Base-by-base conservation (phyloP, 64 coral and sea anemone species). In the Astreopora myriophthalma region DNA sequence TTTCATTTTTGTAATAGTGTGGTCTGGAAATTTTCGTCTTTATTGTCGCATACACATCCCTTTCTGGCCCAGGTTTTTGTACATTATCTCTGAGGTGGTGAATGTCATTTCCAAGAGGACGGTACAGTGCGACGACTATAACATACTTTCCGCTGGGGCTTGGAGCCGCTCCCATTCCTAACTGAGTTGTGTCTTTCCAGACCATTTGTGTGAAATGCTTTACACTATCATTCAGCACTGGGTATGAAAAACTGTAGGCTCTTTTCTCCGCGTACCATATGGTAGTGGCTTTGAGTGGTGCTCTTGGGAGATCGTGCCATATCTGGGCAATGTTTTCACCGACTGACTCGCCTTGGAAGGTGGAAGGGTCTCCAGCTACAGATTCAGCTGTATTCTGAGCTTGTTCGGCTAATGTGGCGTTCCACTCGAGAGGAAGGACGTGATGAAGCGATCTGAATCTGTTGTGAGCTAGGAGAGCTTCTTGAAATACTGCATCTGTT, bases 321-420 rank as follows among this genome's bases (percentile, higher is more conserved):
- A 96, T 96, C 79, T 96, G 95, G 6, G 95, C 95, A 49, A 96
- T 89, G 69, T 96, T 96, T 37, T 96, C 95, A 65, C 95, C 95
- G 26, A 84, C 87, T 35, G 84, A 49, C 12, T 96, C 95, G 20
- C 92, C 91, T 44, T 79, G 69, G 25, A 89, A 90, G 20, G 48
- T 94, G 58, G 49, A 90, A 22, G 95, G 95, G 23, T 97, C 88
- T 7, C 62, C 85, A 3, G 95, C 95, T 68, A 97, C 93, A 17
- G 81, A 85, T 27, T 97, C 90, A 6, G 95, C 95, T 35, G 85
- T 97, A 2, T 87, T 71, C 70, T 97, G 95, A 33, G 95, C 95
- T 68, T 85, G 87, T 33, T 91, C 95, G 20, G 95, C 95, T 20
- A 97, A 35, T 3, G 95, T 76, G 3, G 77, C 92, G 27, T 97